These are phyloP conservation scores for Oncopeltus fasciatus DNA, from an alignment of 1,140 invertebrate species.

Conservation along the genomic window DNA sequence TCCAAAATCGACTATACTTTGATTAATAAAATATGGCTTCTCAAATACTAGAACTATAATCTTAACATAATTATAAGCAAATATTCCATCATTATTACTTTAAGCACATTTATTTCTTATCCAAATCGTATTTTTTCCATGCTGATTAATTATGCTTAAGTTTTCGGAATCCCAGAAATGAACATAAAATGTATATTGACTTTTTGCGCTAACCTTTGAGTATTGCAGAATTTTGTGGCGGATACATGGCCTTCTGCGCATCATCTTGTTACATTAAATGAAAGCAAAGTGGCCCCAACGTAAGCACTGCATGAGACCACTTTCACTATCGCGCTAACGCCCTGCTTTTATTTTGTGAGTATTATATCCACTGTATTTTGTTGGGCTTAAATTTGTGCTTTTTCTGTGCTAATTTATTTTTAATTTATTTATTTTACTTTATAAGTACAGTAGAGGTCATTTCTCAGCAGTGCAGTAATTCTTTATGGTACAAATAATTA, in stretches of 20 bases:
- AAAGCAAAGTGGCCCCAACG: conserved; percentile 19
- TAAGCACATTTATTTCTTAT: too few species aligned
- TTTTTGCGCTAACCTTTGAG: conserved; percentile 20
- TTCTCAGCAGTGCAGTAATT: background rate
- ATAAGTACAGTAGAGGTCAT: background rate
- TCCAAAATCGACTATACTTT: too few species aligned
- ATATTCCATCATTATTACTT: too few species aligned
- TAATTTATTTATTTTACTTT: background rate
- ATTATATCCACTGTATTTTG: conserved; percentile 16
- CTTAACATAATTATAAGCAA: too few species aligned
- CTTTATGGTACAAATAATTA: too few species aligned
- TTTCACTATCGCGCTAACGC: conserved; percentile 17
- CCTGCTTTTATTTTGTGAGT: conserved; percentile 20
- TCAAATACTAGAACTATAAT: too few species aligned
- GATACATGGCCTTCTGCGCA: conserved; percentile 21
- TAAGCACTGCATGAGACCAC: conserved; percentile 20
- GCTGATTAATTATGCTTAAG: background rate
- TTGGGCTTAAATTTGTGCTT: conserved; percentile 17
- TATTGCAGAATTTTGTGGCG: conserved; percentile 24
- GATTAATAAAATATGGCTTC: too few species aligned
- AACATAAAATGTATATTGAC: conserved; percentile 3
- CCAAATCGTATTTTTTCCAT: too few species aligned
- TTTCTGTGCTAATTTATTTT: conserved; percentile 8
- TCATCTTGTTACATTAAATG: conserved; percentile 19
- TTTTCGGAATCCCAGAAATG: conserved; percentile 4